phyloP scores from a whole-genome alignment of 2,797 vertebrate genomes.

The Catamblyrhynchus diadema region DNA sequence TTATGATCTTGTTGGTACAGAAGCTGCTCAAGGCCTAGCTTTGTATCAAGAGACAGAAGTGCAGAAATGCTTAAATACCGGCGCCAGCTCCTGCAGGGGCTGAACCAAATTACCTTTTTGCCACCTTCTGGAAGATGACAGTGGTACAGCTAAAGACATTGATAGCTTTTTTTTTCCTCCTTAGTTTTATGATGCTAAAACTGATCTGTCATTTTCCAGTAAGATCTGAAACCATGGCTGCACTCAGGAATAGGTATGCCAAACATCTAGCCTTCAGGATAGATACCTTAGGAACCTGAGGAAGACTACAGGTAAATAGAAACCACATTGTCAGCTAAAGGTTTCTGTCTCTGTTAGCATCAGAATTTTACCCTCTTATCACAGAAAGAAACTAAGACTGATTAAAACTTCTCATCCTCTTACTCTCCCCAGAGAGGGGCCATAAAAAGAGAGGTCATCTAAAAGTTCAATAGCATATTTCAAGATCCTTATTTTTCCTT shows the following conservation, averaged over 20 bases:
- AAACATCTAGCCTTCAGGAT: background rate
- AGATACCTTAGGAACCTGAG: background rate
- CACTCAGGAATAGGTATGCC: background rate
- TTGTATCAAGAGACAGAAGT: background rate
- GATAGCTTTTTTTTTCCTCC: fast-evolving
- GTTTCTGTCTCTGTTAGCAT: background rate
- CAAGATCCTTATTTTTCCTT: background rate
- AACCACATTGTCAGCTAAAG: background rate
- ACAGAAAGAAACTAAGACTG: background rate
- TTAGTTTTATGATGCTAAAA: background rate
- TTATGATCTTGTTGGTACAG: background rate
- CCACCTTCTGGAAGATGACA: fast-evolving
- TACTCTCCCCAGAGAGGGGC: background rate
- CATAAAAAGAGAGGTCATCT: background rate
- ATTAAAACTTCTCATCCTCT: background rate
- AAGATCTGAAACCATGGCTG: background rate
- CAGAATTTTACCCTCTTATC: background rate
- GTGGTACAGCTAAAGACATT: background rate
- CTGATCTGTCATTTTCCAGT: background rate
- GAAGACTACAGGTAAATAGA: background rate
- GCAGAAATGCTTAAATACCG: background rate
- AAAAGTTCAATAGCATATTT: background rate
- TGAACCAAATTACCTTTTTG: background rate
- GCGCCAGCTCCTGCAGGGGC: background rate
- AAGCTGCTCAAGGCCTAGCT: background rate